Base-by-base conservation (phyloP, 2,888 invertebrate species). In the Heliconius aoede region DNA sequence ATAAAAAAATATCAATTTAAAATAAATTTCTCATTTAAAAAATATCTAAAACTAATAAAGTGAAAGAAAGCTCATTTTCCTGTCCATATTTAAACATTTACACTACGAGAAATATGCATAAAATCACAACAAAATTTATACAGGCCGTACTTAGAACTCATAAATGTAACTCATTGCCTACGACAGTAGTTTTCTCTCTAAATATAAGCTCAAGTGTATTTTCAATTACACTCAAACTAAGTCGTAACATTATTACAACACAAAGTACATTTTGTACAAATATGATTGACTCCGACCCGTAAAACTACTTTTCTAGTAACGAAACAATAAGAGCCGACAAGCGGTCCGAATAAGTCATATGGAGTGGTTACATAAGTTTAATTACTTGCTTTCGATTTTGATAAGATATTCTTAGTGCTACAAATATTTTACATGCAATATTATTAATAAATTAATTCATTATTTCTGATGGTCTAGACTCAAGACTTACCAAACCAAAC, bases 351-450 rank as follows among this genome's bases (percentile, higher is more conserved):
- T 69, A 55, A 46, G 51, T 51, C 55, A 32, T n/a, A n/a, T 55
- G 32, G 18, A 32, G 69, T 69, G 55, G 55, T 69, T 69, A 32
- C n/a, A 51, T 51, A 69, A 69, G 1, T 51, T n/a, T 69, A 69
- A 69, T 69, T 69, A 51, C 51, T 68, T 69, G 68, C 55, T 69
- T 69, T 55, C 24, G n/a, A n/a, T 69, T 69, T 30, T n/a, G 51
- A 24, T 69, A n/a, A n/a, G 68, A 51, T 55, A 30, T 68, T 69
- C 15, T n/a, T 55, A 55, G 55, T 55, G 32, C 15, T 55, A 69
- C 30, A 55, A 55, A 15, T 30, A 51, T 55, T 55, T 30, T 21
- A 55, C 7, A 15, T 36, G 36, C 0, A 36, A 36, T 64, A 64
- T 1, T n/a, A 62, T 64, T 64, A 13, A 40, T 13, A 5, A 0